phyloP scores from a whole-genome alignment of 2,888 invertebrate species.

The Kuschelorhynchus macadamiae region DNA sequence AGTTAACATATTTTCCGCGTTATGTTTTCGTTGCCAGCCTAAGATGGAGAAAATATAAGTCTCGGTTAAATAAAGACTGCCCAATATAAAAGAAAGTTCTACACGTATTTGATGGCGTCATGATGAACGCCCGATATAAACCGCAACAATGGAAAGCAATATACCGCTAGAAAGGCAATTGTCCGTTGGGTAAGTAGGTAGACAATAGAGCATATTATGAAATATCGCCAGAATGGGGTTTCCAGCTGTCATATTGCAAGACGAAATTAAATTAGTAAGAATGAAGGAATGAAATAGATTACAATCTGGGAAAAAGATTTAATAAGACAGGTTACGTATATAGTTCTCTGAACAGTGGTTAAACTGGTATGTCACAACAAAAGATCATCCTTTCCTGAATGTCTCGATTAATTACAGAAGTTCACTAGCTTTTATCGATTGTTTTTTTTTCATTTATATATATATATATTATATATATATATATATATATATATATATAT shows the following conservation, averaged over 20 bases:
- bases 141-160: constrained; percentile 66
- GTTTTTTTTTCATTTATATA: too few species aligned
- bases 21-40: too few species aligned
- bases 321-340: neutral
- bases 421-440: too few species aligned
- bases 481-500: too few species aligned
- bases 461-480: too few species aligned
- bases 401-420: too few species aligned
- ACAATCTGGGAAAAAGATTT: constrained; percentile 16
- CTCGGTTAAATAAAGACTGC: constrained; percentile 1
- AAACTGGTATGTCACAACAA: neutral
- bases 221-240: constrained; percentile 51
- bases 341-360: neutral
- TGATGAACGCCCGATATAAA: constrained; percentile 57
- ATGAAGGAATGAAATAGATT: constrained; percentile 25
- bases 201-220: constrained; percentile 59
- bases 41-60: too few species aligned
- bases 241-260: constrained; percentile 45
- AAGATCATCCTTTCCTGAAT: too few species aligned
- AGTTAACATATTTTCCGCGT: too few species aligned
- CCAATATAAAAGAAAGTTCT: constrained; percentile 64
- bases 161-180: constrained; percentile 64
- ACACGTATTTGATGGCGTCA: constrained; percentile 61
- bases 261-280: constrained; percentile 43
- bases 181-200: constrained; percentile 63